Conservation (phyloP, 1,140 invertebrate species). For the Pristionchus pacificus region DNA sequence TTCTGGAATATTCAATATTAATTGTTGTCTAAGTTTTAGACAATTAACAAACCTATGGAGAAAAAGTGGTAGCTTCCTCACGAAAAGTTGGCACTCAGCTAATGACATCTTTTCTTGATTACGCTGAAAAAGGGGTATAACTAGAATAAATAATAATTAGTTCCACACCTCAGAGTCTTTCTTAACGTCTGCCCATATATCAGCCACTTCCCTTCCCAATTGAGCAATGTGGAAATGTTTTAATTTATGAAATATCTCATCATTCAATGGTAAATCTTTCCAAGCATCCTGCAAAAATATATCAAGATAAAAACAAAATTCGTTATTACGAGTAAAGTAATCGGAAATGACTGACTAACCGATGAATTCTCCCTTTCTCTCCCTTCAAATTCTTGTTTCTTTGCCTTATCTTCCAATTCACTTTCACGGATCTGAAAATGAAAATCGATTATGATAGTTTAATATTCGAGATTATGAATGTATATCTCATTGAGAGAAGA, state of each 20-base stretch:
- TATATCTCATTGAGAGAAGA: not conserved
- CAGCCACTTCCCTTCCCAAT: conserved; percentile 16
- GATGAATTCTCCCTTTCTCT: no score
- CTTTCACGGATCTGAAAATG: conserved; percentile 5
- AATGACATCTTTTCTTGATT: conserved; percentile 27
- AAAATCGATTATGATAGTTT: not conserved
- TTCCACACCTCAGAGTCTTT: conserved; percentile 23
- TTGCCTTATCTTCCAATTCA: conserved; percentile 26
- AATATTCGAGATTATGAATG: not conserved
- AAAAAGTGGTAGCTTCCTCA: conserved; percentile 28
- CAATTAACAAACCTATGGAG: not conserved
- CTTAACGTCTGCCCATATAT: conserved; percentile 20
- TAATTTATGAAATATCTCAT: conserved; percentile 27
- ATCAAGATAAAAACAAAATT: no score
- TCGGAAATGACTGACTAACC: no score
- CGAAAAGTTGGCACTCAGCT: conserved; percentile 23
- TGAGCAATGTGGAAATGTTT: conserved; percentile 22
- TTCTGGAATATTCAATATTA: no score
- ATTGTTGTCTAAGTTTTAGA: not conserved
- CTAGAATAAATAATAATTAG: not conserved
- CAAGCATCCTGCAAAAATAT: not conserved
- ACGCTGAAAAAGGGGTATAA: conserved; percentile 11
- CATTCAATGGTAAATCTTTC: conserved; percentile 22
- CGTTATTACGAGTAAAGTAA: no score
- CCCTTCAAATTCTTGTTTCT: conserved; percentile 15